Conservation (phyloP, 2,113 vertebrate genomes). For the Sapayoa aenigma region DNA sequence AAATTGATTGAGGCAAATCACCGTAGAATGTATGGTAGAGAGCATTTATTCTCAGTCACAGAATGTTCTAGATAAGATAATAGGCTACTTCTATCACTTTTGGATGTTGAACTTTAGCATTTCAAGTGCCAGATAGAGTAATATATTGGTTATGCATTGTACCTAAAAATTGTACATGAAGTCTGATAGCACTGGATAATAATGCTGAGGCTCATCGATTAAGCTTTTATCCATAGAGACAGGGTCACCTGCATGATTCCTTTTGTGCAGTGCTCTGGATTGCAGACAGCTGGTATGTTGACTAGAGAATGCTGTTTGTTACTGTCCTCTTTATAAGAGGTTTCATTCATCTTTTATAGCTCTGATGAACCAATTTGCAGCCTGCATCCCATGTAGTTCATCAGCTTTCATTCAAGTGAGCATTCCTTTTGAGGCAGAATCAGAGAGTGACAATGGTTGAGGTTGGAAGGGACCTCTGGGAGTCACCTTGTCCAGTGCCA, state of each 20-base stretch:
- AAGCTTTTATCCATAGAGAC: neutral
- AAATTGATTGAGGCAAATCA: constrained; percentile 7
- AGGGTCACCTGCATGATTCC: neutral
- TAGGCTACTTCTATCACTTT: neutral
- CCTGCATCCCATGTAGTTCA: neutral
- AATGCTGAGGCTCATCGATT: neutral
- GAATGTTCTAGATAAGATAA: neutral
- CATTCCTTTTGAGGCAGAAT: neutral
- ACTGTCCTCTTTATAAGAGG: neutral
- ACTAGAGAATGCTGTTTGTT: neutral
- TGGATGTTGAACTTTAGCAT: neutral
- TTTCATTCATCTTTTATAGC: neutral
- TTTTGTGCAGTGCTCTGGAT: neutral
- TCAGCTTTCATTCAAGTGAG: neutral
- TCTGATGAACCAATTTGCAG: neutral
- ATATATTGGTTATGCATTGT: neutral
- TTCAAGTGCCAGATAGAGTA: neutral
- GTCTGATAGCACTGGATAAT: neutral
- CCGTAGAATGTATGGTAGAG: neutral
- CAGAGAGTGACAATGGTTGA: neutral
- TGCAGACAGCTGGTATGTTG: neutral
- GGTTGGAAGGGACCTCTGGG: neutral
- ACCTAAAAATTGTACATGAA: neutral
- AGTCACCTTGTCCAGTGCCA: neutral
- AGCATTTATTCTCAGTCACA: neutral